phyloP scores from a whole-genome alignment of 2,797 vertebrate genomes.

The Loriculus beryllinus region DNA sequence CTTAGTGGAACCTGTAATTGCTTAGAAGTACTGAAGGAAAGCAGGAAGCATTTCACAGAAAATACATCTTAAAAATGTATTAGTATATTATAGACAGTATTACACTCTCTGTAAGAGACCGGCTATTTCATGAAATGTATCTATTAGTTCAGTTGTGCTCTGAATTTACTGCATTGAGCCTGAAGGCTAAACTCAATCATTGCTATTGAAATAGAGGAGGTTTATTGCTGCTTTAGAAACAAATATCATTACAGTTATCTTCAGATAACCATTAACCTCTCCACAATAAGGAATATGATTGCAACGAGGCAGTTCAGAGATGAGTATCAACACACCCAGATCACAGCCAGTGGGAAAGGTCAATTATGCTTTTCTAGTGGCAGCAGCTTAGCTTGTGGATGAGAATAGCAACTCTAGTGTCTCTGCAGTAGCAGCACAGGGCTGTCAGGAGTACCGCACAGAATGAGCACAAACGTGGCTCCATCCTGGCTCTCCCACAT shows the following conservation, averaged over 20 bases:
- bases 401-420: neutral
- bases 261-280: neutral
- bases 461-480: neutral
- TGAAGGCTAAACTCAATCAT: neutral
- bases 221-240: neutral
- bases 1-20: neutral
- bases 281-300: neutral
- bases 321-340: neutral
- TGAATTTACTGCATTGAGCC: neutral
- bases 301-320: neutral
- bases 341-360: neutral
- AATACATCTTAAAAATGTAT: neutral
- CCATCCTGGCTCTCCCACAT: neutral
- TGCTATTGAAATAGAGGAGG: neutral
- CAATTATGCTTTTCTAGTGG: neutral
- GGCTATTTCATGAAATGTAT: neutral
- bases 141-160: neutral
- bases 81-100: neutral
- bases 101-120: neutral
- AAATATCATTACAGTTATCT: neutral
- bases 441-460: neutral
- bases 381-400: neutral
- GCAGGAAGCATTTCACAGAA: neutral
- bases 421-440: neutral
- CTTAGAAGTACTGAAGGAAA: neutral